These are phyloP conservation scores for Lacerta bilineata DNA, from an alignment of 2,797 vertebrate species.

Conservation along the genomic window DNA sequence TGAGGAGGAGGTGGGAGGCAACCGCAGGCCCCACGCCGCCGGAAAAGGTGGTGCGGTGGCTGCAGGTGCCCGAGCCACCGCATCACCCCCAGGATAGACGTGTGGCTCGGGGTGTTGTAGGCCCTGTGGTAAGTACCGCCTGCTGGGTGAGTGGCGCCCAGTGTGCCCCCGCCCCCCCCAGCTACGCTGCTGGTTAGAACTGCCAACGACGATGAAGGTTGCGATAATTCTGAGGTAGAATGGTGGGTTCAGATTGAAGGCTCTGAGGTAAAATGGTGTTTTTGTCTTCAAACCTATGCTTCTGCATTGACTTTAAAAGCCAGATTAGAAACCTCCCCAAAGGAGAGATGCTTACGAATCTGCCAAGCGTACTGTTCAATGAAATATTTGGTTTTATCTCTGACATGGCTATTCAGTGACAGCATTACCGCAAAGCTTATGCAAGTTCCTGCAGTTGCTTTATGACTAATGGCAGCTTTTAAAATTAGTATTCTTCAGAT, in stretches of 20 bases:
- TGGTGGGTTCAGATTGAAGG: neutral
- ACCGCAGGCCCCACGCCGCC: too few species aligned
- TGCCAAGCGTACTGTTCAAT: constrained; percentile 50
- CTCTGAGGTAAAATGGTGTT: neutral
- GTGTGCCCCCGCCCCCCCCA: too few species aligned
- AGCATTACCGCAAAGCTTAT: constrained; percentile 56
- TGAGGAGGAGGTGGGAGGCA: too few species aligned
- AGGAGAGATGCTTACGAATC: neutral
- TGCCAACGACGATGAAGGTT: neutral
- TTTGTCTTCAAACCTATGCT: neutral
- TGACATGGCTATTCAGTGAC: constrained; percentile 57
- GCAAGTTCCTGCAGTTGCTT: constrained; percentile 51
- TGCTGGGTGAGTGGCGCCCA: too few species aligned
- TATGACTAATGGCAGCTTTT: constrained; percentile 66
- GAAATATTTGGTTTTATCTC: constrained; percentile 55
- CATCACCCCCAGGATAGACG: too few species aligned
- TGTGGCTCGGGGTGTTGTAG: too few species aligned
- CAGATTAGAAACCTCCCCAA: neutral
- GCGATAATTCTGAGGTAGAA: neutral
- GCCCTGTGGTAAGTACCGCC: too few species aligned
- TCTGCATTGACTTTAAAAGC: neutral
- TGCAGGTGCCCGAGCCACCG: too few species aligned
- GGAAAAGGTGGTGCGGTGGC: too few species aligned
- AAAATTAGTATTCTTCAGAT: constrained; percentile 49
- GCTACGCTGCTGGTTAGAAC: too few species aligned